Conservation (phyloP, 2,113 vertebrate species). For the Bungarus multicinctus region DNA sequence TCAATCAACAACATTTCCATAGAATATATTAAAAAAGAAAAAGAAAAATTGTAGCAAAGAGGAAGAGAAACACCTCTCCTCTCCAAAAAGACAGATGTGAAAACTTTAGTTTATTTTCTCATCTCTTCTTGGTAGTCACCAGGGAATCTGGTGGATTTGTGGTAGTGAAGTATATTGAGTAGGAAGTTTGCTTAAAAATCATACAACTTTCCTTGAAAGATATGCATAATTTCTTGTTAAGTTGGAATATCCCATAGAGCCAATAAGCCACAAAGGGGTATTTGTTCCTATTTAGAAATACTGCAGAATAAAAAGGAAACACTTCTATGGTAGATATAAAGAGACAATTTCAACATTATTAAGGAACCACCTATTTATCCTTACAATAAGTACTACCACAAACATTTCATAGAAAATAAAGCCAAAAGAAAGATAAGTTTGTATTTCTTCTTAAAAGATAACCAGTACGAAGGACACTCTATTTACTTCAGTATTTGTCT, state of each 20-base stretch:
- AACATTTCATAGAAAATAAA: slow-evolving; percentile 2
- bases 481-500: neutral
- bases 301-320: neutral
- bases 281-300: neutral
- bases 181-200: neutral
- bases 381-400: neutral
- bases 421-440: slow-evolving; percentile 1
- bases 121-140: neutral
- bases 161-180: neutral
- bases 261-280: neutral
- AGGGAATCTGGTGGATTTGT: neutral
- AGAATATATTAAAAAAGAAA: neutral
- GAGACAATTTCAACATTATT: neutral
- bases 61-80: neutral
- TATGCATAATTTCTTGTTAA: neutral
- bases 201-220: neutral
- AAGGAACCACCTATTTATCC: slow-evolving; percentile 7
- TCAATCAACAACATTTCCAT: neutral
- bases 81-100: neutral
- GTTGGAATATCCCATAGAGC: neutral
- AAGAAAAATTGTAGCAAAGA: too few relatives aligned
- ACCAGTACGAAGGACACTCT: neutral
- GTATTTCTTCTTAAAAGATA: neutral
- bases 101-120: neutral
- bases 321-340: neutral